These are phyloP conservation scores for Garrulus glandarius DNA, from an alignment of 2,797 vertebrate species.

Conservation along the genomic window DNA sequence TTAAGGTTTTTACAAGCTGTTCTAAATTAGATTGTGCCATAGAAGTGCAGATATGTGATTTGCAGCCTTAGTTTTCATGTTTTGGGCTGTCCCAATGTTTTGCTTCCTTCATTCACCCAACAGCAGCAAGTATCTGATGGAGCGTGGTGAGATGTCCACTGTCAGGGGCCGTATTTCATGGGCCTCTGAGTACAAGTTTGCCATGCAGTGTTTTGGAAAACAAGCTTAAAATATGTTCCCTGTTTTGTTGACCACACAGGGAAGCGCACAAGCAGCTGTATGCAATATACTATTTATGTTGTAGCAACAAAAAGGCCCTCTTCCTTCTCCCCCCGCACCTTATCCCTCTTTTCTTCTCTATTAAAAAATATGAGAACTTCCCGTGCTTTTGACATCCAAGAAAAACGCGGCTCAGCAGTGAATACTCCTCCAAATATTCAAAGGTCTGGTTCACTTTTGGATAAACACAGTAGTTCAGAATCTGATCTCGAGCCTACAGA, in stretches of 20 bases:
- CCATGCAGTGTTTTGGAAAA: constrained; percentile 55
- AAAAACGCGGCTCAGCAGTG: constrained; percentile 33
- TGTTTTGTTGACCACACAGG: constrained; percentile 67
- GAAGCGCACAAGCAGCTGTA: constrained; percentile 40
- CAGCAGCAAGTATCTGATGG: neutral
- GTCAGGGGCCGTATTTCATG: neutral
- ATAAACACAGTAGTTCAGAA: constrained; percentile 66
- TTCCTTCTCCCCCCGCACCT: constrained; percentile 17
- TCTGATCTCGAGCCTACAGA: constrained; percentile 61
- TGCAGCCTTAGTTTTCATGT: neutral
- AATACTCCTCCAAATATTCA: constrained; percentile 56
- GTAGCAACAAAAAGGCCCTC: constrained; percentile 34
- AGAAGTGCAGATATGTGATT: neutral
- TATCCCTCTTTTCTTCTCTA: neutral
- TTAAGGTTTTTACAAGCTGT: neutral
- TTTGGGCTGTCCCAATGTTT: neutral
- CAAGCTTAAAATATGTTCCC: constrained; percentile 59
- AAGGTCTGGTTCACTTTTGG: constrained; percentile 63
- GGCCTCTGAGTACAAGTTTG: constrained; percentile 21
- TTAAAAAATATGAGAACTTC: constrained; percentile 60
- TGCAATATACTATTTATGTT: constrained; percentile 37
- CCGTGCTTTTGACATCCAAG: constrained; percentile 55
- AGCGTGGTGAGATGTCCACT: neutral
- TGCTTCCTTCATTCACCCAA: neutral
- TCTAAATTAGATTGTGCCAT: neutral